A percentile compares a stretch with the other conserved stretches of the same genome.
These are phyloP conservation scores for Rafetus swinhoei DNA, from an alignment of 2,113 vertebrate genomes.

Conservation along the genomic window DNA sequence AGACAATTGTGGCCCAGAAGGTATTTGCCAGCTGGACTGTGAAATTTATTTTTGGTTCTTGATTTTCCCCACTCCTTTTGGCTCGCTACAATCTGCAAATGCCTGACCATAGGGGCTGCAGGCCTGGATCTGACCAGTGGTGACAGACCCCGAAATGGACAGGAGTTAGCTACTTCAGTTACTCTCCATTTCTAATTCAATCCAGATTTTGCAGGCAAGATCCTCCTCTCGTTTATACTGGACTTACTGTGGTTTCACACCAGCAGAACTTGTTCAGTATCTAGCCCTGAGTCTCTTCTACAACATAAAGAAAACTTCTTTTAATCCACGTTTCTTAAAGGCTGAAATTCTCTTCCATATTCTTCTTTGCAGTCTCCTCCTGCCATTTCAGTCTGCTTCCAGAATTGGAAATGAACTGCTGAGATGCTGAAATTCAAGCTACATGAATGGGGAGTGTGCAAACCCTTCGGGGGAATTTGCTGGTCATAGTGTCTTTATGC, in stretches of 20 bases:
- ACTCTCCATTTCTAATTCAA: not conserved
- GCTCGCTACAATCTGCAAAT: not conserved
- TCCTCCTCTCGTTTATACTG: slow-evolving; percentile 5
- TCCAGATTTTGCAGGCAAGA: not conserved
- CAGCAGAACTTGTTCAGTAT: not conserved
- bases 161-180: not conserved
- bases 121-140: not conserved
- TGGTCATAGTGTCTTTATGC: not conserved
- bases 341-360: not conserved
- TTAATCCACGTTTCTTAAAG: slow-evolving; percentile 7
- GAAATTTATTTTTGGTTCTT: slow-evolving; percentile 39
- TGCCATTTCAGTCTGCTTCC: slow-evolving; percentile 2
- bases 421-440: slow-evolving; percentile 52
- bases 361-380: slow-evolving; percentile 25
- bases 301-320: slow-evolving; percentile 10
- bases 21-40: slow-evolving; percentile 63
- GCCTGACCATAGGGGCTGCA: not conserved
- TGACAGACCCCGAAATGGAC: not conserved
- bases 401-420: slow-evolving; percentile 36
- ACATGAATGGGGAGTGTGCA: not conserved
- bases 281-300: slow-evolving; percentile 22
- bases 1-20: slow-evolving; percentile 56
- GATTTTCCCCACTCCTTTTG: slow-evolving; percentile 32
- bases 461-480: not conserved
- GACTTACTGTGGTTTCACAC: not conserved